Conservation (phyloP, 2,113 vertebrate genomes). For the Rhinoptilus africanus region DNA sequence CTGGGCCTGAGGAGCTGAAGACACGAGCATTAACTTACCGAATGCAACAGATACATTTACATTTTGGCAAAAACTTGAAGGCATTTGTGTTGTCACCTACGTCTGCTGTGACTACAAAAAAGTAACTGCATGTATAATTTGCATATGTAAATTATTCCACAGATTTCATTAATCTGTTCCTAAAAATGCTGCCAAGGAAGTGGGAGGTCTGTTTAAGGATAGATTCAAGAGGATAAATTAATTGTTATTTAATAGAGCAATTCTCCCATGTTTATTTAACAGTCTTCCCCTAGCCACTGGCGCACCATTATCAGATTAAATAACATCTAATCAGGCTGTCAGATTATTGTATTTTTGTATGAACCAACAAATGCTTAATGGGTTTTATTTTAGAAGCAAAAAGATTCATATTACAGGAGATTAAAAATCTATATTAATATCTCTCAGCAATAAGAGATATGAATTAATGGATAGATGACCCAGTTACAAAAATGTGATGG, state of each 20-base stretch:
- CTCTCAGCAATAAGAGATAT: slow-evolving; percentile 25
- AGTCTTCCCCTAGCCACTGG: neutral
- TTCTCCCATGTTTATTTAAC: neutral
- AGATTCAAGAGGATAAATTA: slow-evolving; percentile 5
- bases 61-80: slow-evolving; percentile 47
- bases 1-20: neutral
- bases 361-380: slow-evolving; percentile 49
- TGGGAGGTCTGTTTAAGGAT: neutral
- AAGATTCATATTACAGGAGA: slow-evolving; percentile 34
- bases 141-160: slow-evolving; percentile 18
- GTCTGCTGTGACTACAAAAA: slow-evolving; percentile 29
- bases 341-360: slow-evolving; percentile 46
- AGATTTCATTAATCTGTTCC: slow-evolving; percentile 34
- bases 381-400: slow-evolving; percentile 42
- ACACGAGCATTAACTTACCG: neutral
- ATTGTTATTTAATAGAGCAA: slow-evolving; percentile 19
- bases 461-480: slow-evolving; percentile 64
- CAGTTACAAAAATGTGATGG: slow-evolving; percentile 37
- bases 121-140: slow-evolving; percentile 40
- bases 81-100: slow-evolving; percentile 11
- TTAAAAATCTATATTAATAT: slow-evolving; percentile 54
- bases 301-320: slow-evolving; percentile 60
- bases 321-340: slow-evolving; percentile 46
- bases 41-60: neutral
- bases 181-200: slow-evolving; percentile 50